Conservation (phyloP, 2,797 vertebrate species). For the Acrossocheilus wenchowensis region DNA sequence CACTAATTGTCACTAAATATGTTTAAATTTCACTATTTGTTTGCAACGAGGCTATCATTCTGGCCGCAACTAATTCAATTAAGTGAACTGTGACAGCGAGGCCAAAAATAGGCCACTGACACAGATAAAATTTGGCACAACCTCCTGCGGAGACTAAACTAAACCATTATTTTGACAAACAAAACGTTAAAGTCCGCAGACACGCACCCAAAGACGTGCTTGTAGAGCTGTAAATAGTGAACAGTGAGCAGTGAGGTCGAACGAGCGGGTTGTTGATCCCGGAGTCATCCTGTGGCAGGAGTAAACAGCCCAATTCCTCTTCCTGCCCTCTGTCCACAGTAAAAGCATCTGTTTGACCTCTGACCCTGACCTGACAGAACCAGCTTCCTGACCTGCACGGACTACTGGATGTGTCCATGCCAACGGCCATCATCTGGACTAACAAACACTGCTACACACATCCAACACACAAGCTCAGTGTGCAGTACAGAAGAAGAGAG, state of each 20-base stretch:
- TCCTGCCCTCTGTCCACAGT: conserved; percentile 71
- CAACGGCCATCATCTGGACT: conserved; percentile 6
- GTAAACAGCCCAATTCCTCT: conserved; percentile 68
- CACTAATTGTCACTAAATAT: background rate
- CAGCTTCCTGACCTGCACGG: conserved; percentile 54
- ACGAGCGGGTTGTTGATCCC: conserved; percentile 26
- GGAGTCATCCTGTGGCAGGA: conserved; percentile 64
- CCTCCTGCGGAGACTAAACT: background rate
- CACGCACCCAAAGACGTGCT: background rate
- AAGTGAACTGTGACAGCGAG: background rate
- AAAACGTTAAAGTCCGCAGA: background rate
- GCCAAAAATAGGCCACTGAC: background rate
- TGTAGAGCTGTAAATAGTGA: conserved; percentile 35
- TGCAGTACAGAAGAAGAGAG: background rate
- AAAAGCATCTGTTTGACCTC: conserved; percentile 66
- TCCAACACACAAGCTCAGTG: background rate
- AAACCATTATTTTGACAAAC: conserved; percentile 20
- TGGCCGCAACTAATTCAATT: background rate
- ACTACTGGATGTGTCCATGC: conserved; percentile 39
- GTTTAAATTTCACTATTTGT: background rate
- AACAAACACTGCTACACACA: conserved; percentile 21
- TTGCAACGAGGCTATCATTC: background rate
- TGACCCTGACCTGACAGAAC: conserved; percentile 47
- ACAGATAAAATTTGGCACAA: background rate
- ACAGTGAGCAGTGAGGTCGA: conserved; percentile 26